Evolutionary conservation across 1,140 invertebrate species (phyloP).

Genomic region (Reticulitermes speratus): DNA sequence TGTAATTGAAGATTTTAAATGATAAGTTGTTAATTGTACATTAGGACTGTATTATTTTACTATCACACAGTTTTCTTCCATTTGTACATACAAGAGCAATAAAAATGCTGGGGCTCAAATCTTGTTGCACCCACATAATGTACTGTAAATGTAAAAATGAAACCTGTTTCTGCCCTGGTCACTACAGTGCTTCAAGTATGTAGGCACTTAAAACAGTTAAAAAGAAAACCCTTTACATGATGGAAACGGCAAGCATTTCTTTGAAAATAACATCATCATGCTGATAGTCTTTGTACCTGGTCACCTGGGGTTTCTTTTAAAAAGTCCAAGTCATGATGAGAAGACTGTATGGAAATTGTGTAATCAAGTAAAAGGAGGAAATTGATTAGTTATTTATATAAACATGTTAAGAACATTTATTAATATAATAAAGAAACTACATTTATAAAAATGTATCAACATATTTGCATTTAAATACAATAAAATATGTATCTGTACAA

Average conservation of each 20-base stretch:
- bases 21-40: background rate
- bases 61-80: background rate
- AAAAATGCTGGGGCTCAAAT: background rate
- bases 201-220: too few relatives aligned
- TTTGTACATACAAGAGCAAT: background rate
- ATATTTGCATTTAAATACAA: slow-evolving; percentile 18
- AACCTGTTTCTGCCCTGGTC: too few relatives aligned
- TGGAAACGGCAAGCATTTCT: too few relatives aligned
- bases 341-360: too few relatives aligned
- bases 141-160: background rate
- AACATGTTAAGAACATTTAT: slow-evolving; percentile 15
- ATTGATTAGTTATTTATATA: background rate
- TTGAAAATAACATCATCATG: too few relatives aligned
- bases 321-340: too few relatives aligned
- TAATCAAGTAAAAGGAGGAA: too few relatives aligned
- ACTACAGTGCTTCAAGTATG: too few relatives aligned
- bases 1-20: background rate
- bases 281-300: too few relatives aligned
- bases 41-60: background rate
- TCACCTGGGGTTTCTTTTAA: too few relatives aligned
- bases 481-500: slow-evolving; percentile 7
- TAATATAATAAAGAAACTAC: slow-evolving; percentile 1
- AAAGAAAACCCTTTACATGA: too few relatives aligned
- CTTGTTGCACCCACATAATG: background rate
- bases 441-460: slow-evolving; percentile 14